A percentile compares a stretch with the other conserved stretches of the same genome.
These are phyloP conservation scores for Watsonalla binaria DNA, from an alignment of 2,888 invertebrate species.

Conservation along the genomic window DNA sequence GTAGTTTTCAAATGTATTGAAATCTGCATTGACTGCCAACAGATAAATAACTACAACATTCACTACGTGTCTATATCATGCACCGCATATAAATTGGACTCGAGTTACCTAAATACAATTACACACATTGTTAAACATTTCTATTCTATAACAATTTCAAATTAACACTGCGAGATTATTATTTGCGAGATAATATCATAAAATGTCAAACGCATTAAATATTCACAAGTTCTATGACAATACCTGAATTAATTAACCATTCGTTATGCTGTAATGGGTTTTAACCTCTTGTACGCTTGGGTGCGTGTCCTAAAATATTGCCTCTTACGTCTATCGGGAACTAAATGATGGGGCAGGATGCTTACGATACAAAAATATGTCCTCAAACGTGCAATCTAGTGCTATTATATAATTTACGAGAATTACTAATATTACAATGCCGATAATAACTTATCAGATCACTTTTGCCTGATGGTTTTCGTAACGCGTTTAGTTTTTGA, in stretches of 20 bases:
- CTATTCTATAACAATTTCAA: too few relatives aligned
- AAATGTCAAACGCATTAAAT: too few relatives aligned
- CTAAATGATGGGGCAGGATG: constrained; percentile 26
- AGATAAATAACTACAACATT: constrained; percentile 24
- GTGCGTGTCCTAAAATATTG: background rate
- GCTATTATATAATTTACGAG: constrained; percentile 13
- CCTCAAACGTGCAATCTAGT: constrained; percentile 15
- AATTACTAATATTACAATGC: background rate
- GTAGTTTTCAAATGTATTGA: constrained; percentile 58
- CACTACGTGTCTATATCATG: constrained; percentile 8
- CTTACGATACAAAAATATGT: constrained; percentile 15
- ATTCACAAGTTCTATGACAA: too few relatives aligned
- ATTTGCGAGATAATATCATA: too few relatives aligned
- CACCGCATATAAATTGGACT: constrained; percentile 5
- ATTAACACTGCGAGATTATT: too few relatives aligned
- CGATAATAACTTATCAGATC: background rate
- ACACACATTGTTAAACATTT: too few relatives aligned
- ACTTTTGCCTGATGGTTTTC: too few relatives aligned
- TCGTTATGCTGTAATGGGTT: background rate
- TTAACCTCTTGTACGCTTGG: background rate
- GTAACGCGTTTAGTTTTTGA: too few relatives aligned
- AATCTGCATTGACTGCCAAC: constrained; percentile 56
- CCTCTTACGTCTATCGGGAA: background rate
- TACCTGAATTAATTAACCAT: background rate
- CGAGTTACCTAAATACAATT: too few relatives aligned